phyloP scores from a whole-genome alignment of 2,113 vertebrate genomes.

The Marmota flaviventris region DNA sequence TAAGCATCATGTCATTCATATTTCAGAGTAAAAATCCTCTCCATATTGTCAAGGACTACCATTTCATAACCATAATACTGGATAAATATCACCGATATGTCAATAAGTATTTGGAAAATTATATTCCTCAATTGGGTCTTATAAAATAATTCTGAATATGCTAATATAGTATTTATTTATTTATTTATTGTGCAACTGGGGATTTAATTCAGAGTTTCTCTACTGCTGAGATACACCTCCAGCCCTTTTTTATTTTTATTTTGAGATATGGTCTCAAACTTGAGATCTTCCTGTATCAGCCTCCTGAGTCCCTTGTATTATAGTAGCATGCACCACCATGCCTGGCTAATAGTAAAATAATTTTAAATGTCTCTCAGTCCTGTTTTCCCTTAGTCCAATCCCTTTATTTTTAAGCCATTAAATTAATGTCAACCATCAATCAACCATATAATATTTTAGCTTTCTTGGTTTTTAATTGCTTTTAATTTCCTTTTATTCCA shows the following conservation, averaged over 20 bases:
- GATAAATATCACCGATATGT: conserved; percentile 40
- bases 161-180: too few species aligned
- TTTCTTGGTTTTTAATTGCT: conserved; percentile 60
- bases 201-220: too few species aligned
- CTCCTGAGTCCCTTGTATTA: too few species aligned
- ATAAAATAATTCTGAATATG: conserved; percentile 60
- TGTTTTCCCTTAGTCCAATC: not conserved
- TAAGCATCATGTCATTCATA: conserved; percentile 10
- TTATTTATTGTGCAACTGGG: too few species aligned
- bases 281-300: too few species aligned
- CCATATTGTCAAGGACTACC: not conserved
- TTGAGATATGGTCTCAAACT: not conserved
- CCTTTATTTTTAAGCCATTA: conserved; percentile 50
- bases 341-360: not conserved
- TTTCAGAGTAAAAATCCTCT: conserved; percentile 57
- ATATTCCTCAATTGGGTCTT: conserved; percentile 39
- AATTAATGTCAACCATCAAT: conserved; percentile 28
- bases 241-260: not conserved
- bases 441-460: not conserved
- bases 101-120: conserved; percentile 55
- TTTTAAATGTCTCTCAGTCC: conserved; percentile 36
- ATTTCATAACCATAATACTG: conserved; percentile 22
- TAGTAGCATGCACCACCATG: too few species aligned
- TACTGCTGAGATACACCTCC: too few species aligned
- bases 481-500: not conserved